Base-by-base conservation (phyloP, 2,888 invertebrate species). In the Lycocerus yunnanus region DNA sequence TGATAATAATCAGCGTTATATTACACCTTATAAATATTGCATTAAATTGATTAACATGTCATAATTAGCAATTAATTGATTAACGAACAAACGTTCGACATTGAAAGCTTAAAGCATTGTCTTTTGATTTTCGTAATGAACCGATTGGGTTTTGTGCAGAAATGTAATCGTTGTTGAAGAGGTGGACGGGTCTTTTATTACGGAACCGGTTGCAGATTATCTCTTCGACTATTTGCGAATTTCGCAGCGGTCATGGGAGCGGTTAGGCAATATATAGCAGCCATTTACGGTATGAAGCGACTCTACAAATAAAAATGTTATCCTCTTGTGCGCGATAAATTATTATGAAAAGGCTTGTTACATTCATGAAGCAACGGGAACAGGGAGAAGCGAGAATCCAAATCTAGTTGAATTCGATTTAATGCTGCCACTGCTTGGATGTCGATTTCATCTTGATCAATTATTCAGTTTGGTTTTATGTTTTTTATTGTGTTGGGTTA, bases 281-380 rank as follows among this genome's bases (percentile, higher is more conserved):
- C 83, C 84, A 84, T 84, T 84, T 84, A 82, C 83, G 80, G 82
- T 82, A 83, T 82, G 84, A 84, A 82, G 82, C 84, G 83, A 80
- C 80, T 82, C 83, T 82, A 81, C 84, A 83, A 84, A 85, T 85
- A 85, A 85, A 85, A 84, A 84, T 84, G 84, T 84, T 84, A 83
- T 83, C 82, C 85, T 83, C 84, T 76, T 71, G 84, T 81, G 84
- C 77, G 78, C 84, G 73, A 83, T 85, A 85, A 84, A 84, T 84
- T 84, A 84, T 83, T 81, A 84, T 83, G 82, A 80, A 83, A 82
- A 83, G 81, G 82, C 84, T 83, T 84, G 84, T 84, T 84, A 83
- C 83, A 79, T 81, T 80, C 79, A 69, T 75, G 75, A 72, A 61
- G 70, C 69, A 70, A 43, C 74, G 72, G 69, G 71, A 76, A 70